Percentiles rank a stretch among this genome's conserved stretches.
Evolutionary conservation across 2,888 invertebrate species (phyloP).

Genomic region (Loripinus fragilis): DNA sequence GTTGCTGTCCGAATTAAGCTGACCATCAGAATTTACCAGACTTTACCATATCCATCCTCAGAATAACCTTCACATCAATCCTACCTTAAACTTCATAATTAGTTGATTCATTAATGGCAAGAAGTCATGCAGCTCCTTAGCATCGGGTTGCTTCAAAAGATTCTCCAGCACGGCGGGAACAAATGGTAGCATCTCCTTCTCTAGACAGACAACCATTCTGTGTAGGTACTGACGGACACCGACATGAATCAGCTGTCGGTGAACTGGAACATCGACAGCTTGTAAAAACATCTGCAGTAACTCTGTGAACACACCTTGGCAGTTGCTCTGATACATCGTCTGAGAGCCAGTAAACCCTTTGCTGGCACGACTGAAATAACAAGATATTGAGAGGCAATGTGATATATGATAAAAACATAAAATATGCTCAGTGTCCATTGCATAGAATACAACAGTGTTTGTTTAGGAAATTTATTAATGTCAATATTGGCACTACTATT

Average conservation of each 20-base stretch:
- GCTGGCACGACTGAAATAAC: conserved; percentile 84
- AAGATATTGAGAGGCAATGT: too few relatives aligned
- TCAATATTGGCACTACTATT: too few relatives aligned
- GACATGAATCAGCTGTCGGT: conserved; percentile 80
- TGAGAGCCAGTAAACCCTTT: conserved; percentile 86
- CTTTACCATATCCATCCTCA: too few relatives aligned
- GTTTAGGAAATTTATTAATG: too few relatives aligned
- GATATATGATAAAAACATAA: too few relatives aligned
- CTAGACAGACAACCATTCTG: conserved; percentile 86
- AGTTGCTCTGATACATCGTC: conserved; percentile 85
- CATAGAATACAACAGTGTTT: too few relatives aligned
- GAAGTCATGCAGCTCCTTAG: conserved; percentile 84
- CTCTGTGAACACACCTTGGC: conserved; percentile 84
- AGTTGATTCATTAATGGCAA: conserved; percentile 86
- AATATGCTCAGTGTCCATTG: too few relatives aligned
- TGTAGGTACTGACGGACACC: conserved; percentile 86
- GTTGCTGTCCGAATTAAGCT: too few relatives aligned
- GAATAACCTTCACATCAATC: too few relatives aligned
- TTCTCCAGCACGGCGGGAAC: conserved; percentile 85
- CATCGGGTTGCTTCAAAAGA: conserved; percentile 83
- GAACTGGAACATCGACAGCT: conserved; percentile 83
- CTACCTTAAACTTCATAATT: conserved; percentile 85
- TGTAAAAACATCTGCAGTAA: conserved; percentile 85
- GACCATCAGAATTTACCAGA: too few relatives aligned
- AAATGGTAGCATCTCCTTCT: conserved; percentile 85